Conservation (phyloP, 2,797 vertebrate genomes). For the Fistularia commersonii region DNA sequence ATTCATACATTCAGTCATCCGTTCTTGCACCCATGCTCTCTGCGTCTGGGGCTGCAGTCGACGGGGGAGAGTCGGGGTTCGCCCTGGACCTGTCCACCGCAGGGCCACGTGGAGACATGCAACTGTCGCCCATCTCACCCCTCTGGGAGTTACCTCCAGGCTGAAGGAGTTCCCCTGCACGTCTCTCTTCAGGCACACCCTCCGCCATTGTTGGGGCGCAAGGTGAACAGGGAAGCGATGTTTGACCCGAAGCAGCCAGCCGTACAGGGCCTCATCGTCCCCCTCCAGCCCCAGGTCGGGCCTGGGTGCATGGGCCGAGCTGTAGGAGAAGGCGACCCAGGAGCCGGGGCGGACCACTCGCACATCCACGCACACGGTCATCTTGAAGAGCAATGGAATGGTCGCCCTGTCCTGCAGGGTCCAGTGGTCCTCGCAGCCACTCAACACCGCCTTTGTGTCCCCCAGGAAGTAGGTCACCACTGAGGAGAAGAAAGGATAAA, state of each 20-base stretch:
- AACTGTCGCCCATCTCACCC: too few species aligned
- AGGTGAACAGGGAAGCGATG: constrained; percentile 64
- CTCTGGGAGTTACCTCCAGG: constrained; percentile 63
- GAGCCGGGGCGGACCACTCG: constrained; percentile 55
- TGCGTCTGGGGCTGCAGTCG: too few species aligned
- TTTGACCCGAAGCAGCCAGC: constrained; percentile 68
- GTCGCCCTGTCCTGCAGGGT: constrained; percentile 47
- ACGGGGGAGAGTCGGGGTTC: too few species aligned
- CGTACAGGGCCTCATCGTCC: constrained; percentile 59
- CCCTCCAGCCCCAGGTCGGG: constrained; percentile 73
- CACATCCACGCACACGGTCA: constrained; percentile 73
- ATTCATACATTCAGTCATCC: too few species aligned
- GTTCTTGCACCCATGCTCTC: too few species aligned
- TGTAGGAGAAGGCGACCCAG: constrained; percentile 77
- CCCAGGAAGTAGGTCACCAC: constrained; percentile 59
- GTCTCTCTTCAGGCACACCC: constrained; percentile 67
- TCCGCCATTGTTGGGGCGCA: constrained; percentile 55
- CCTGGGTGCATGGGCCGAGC: constrained; percentile 25
- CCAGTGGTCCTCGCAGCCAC: constrained; percentile 70
- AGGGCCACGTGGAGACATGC: too few species aligned
- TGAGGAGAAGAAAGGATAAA: constrained; percentile 5
- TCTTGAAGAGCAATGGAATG: constrained; percentile 57
- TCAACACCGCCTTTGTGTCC: constrained; percentile 68
- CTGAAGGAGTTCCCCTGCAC: constrained; percentile 51
- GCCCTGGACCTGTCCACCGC: too few species aligned